Evolutionary conservation across 2,797 vertebrate species (phyloP), one percentile per base, ranked within the genome.

Genomic region (Nothura maculosa): DNA sequence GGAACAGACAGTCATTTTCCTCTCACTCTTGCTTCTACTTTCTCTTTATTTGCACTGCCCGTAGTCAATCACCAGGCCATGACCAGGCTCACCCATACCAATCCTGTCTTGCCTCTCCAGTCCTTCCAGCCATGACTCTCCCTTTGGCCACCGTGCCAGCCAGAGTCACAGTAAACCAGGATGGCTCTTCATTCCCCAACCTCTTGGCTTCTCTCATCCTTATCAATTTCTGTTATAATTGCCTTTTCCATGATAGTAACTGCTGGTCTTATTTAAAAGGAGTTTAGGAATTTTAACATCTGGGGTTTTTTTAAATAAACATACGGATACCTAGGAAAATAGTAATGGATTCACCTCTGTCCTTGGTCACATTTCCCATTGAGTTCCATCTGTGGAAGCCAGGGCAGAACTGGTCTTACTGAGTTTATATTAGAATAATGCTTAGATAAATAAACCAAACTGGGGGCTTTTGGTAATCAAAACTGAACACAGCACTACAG

Each of bases 361-460:
- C 91, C 81, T 89, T 85, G 82, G 55, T 80, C 19, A 55, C 20
- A 2, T 94, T 93, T 95, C 91, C 78, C 52, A 93, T 81, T 64
- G 83, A 92, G 76, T 48, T 94, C 76, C 52, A 36, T 95, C 73
- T 0, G 0, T 80, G 55, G 73, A 84, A 90, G 64, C 2, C 10
- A 87, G 34, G 66, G 76, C 67, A 92, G 77, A 94, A 84, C 47
- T 80, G 88, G 85, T 90, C 76, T 90, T 52, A 6, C 60, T 58
- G 63, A 96, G 94, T 95, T 96, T 95, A 96, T 96, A 85, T 81
- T 95, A 94, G 93, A 97, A 92, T 96, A 96, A 94, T 48, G 47
- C 81, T 96, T 97, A 94, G 80, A 94, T 90, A 97, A 97, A 97
- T 92, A 98, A 87, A 90, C 82, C 62, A 72, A 93, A 86, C 68